A percentile compares a stretch with the other conserved stretches of the same genome.
These are phyloP conservation scores for Diplosoma virens DNA, from an alignment of 23 tunicate genomes.

Conservation along the genomic window DNA sequence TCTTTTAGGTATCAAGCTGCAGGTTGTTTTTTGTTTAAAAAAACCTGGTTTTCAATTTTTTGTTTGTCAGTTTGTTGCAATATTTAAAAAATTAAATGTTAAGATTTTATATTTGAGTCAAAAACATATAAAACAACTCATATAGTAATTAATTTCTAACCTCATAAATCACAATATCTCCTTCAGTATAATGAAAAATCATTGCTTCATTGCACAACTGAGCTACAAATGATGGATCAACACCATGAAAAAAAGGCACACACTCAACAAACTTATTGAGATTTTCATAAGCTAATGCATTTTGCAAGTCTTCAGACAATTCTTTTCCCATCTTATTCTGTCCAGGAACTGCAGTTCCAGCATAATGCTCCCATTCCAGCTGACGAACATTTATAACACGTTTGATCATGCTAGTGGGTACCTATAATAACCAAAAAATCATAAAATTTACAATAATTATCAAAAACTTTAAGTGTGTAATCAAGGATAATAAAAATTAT, in stretches of 20 bases:
- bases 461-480: no score
- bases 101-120: no score
- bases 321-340: conserved; percentile 57
- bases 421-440: conserved; percentile 38
- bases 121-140: no score
- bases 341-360: conserved; percentile 83
- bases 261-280: conserved; percentile 59
- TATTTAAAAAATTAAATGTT: no score
- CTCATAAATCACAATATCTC: conserved; percentile 83
- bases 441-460: neutral
- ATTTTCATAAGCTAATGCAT: conserved; percentile 68
- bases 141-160: no score
- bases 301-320: conserved; percentile 57
- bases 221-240: conserved; percentile 59
- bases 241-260: conserved; percentile 68
- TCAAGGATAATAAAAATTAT: no score
- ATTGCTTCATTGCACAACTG: conserved; percentile 65
- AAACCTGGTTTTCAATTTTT: no score
- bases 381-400: conserved; percentile 74
- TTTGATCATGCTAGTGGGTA: conserved; percentile 37
- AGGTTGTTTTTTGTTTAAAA: no score
- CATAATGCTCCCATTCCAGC: conserved; percentile 69
- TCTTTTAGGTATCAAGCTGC: no score
- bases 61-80: no score
- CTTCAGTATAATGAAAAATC: conserved; percentile 61